A percentile compares a stretch with the other conserved stretches of the same genome.
Conservation (phyloP, 2,113 vertebrate genomes). For the Notechis scutatus region DNA sequence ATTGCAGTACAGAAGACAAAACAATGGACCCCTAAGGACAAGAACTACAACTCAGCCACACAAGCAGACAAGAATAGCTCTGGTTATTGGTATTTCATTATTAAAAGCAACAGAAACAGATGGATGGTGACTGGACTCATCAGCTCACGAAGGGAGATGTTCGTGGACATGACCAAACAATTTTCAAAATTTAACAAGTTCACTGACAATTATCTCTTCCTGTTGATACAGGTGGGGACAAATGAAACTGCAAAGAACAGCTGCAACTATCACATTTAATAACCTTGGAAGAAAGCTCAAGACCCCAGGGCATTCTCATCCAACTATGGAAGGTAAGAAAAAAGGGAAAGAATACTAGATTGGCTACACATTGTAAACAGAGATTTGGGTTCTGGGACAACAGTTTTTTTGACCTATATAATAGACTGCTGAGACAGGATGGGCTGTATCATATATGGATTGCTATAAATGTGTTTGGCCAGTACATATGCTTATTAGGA, state of each 20-base stretch:
- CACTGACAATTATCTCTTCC: neutral
- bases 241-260: neutral
- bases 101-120: neutral
- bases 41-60: neutral
- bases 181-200: neutral
- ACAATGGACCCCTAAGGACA: neutral
- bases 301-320: neutral
- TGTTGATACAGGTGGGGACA: neutral
- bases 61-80: neutral
- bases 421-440: neutral
- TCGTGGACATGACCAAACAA: neutral
- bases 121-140: neutral
- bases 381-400: neutral
- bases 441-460: neutral
- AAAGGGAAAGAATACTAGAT: neutral
- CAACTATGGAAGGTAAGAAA: neutral
- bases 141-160: neutral
- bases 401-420: neutral
- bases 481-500: neutral
- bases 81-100: neutral
- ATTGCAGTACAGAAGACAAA: neutral
- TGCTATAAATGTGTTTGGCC: neutral
- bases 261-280: neutral
- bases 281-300: neutral
- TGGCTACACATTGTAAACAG: neutral